These are phyloP conservation scores for Pharmacophagus antenor DNA, from an alignment of 2,888 invertebrate species.

Conservation along the genomic window DNA sequence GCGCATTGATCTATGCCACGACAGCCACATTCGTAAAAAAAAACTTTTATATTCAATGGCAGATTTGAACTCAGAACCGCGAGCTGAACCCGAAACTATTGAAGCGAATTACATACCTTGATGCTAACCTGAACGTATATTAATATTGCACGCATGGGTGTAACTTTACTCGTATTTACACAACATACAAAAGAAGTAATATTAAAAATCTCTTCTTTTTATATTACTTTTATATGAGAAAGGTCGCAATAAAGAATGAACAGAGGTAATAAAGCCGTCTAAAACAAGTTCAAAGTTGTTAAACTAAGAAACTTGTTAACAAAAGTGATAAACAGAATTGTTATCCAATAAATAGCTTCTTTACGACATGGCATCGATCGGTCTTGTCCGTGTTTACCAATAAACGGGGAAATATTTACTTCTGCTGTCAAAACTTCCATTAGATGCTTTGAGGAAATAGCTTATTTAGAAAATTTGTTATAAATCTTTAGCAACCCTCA, in stretches of 20 bases:
- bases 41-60: no score
- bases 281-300: conserved; percentile 27
- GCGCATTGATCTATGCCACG: no score
- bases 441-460: not conserved
- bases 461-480: not conserved
- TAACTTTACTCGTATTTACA: no score
- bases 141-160: no score
- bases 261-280: conserved; percentile 10
- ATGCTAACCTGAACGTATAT: not conserved
- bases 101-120: not conserved
- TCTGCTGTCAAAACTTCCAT: not conserved
- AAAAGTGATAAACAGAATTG: conserved; percentile 29
- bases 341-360: conserved; percentile 24
- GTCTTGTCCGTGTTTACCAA: conserved; percentile 21
- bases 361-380: conserved; percentile 24
- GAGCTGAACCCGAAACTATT: not conserved
- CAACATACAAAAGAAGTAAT: not conserved
- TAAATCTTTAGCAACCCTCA: not conserved
- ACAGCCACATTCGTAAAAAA: no score
- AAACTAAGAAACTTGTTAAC: conserved; percentile 29
- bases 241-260: conserved; percentile 13
- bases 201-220: conserved; percentile 1
- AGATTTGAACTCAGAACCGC: not conserved
- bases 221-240: conserved; percentile 1
- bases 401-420: conserved; percentile 3